A percentile compares a stretch with the other conserved stretches of the same genome.
Conservation (phyloP, 2,888 invertebrate genomes). For the Drosophila fulvimacula region DNA sequence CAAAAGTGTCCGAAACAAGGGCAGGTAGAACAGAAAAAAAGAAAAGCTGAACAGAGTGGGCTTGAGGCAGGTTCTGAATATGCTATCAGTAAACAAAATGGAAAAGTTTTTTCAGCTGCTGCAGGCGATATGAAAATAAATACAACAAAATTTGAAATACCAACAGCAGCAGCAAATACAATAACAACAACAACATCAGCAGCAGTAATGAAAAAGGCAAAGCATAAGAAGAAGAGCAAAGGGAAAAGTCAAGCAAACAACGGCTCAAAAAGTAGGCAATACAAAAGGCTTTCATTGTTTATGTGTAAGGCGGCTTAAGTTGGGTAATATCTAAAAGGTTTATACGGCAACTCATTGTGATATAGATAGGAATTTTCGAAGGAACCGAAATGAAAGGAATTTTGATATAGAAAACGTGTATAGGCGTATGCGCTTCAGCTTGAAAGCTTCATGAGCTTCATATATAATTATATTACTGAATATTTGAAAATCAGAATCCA, state of each 20-base stretch:
- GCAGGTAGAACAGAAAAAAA: constrained; percentile 20
- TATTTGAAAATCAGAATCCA: too few relatives aligned
- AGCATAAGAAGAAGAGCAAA: constrained; percentile 5
- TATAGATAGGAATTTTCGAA: background rate
- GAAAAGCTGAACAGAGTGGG: background rate
- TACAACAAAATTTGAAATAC: constrained; percentile 24
- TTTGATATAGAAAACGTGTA: background rate
- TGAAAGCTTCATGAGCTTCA: too few relatives aligned
- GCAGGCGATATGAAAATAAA: constrained; percentile 39
- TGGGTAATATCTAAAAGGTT: background rate
- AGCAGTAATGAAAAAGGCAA: constrained; percentile 6
- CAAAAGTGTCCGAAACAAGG: constrained; percentile 11
- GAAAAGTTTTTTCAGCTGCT: constrained; percentile 42
- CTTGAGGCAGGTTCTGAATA: constrained; percentile 11
- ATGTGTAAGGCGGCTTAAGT: constrained; percentile 17
- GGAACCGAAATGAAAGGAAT: background rate
- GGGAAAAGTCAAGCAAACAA: constrained; percentile 40
- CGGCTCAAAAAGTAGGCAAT: constrained; percentile 31
- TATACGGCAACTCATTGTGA: background rate
- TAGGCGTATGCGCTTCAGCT: too few relatives aligned
- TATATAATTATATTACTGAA: too few relatives aligned
- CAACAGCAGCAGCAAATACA: constrained; percentile 3
- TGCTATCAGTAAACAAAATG: constrained; percentile 29
- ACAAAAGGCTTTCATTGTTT: constrained; percentile 40
- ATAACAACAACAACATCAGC: constrained; percentile 5